Conservation (phyloP, 1,140 invertebrate genomes). For the Temnothorax longispinosus region DNA sequence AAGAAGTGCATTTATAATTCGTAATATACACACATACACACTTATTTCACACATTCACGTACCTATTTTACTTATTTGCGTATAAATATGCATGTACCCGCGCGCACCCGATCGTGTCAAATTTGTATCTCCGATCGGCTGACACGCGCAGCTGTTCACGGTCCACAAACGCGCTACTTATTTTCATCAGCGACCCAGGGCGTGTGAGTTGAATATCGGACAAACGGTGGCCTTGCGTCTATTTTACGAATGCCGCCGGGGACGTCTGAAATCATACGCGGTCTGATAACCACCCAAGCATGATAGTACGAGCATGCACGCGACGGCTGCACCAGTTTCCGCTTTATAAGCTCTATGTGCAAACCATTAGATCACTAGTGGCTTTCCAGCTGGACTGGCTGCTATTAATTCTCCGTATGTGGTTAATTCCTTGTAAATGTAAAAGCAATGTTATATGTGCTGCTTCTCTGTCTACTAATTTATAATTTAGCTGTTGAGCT, state of each 20-base stretch:
- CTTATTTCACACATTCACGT: not conserved
- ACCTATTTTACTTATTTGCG: not conserved
- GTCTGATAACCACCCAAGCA: slow-evolving; percentile 5
- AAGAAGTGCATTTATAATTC: slow-evolving; percentile 67
- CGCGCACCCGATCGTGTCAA: not conserved
- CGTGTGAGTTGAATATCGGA: slow-evolving; percentile 16
- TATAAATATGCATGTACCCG: not conserved
- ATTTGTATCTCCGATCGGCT: slow-evolving; percentile 10
- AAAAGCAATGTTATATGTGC: not conserved
- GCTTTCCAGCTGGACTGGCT: not conserved
- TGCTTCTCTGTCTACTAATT: not conserved
- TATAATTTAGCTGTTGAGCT: slow-evolving; percentile 7
- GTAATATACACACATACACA: not conserved
- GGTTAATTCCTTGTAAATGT: slow-evolving; percentile 28
- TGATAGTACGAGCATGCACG: slow-evolving; percentile 11
- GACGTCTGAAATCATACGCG: slow-evolving; percentile 17
- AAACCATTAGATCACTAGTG: not conserved
- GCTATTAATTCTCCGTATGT: slow-evolving; percentile 13
- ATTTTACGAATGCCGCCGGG: slow-evolving; percentile 10
- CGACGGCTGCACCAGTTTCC: not conserved
- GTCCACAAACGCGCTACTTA: not conserved
- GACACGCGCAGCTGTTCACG: not conserved
- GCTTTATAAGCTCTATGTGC: slow-evolving; percentile 1
- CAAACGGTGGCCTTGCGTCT: slow-evolving; percentile 6
- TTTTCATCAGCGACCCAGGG: not conserved